Conservation (phyloP, 2,797 vertebrate species). For the Acrossocheilus wenchowensis region DNA sequence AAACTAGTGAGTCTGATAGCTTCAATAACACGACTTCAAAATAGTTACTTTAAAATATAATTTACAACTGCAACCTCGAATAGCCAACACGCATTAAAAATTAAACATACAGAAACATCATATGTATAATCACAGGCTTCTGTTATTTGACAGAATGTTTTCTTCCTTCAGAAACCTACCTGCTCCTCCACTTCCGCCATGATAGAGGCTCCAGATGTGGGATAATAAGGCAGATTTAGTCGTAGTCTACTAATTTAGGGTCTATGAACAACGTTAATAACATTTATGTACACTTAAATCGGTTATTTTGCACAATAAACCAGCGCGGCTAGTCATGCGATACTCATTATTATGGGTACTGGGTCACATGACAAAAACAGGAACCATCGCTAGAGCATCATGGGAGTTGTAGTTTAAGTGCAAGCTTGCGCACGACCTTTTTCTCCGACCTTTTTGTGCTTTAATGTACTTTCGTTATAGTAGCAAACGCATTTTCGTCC, state of each 20-base stretch:
- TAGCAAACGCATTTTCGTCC: neutral
- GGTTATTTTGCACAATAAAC: neutral
- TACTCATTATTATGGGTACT: neutral
- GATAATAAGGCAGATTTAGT: neutral
- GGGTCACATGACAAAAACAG: conserved; percentile 79
- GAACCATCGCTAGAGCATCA: conserved; percentile 59
- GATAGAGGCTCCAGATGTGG: neutral
- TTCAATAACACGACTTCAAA: neutral
- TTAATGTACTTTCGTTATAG: neutral
- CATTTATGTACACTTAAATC: neutral
- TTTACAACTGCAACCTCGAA: neutral
- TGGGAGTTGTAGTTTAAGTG: conserved; percentile 83
- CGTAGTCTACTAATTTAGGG: neutral
- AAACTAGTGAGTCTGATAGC: neutral
- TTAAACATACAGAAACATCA: neutral
- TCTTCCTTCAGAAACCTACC: conserved; percentile 71
- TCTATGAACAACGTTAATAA: neutral
- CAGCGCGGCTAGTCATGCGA: neutral
- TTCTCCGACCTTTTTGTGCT: neutral
- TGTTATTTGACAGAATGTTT: neutral
- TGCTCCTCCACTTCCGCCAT: conserved; percentile 89
- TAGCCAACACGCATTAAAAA: neutral
- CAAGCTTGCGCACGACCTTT: neutral
- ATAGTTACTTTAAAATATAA: neutral
- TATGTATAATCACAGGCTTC: neutral